These are phyloP conservation scores for Hippocampus zosterae DNA, from an alignment of 2,113 vertebrate genomes.

Conservation along the genomic window DNA sequence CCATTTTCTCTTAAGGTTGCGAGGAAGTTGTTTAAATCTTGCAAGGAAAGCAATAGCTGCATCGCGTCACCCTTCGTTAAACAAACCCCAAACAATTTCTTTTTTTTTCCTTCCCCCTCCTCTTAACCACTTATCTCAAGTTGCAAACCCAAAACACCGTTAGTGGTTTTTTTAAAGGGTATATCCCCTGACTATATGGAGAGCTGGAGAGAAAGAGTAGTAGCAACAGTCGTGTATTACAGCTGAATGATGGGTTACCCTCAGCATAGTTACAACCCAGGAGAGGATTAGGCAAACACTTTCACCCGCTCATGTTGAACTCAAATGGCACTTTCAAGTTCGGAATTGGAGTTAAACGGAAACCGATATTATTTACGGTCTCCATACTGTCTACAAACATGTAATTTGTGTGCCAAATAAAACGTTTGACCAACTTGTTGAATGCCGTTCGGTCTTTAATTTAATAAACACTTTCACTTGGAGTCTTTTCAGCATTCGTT, in stretches of 20 bases:
- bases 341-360: conserved; percentile 41
- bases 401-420: conserved; percentile 52
- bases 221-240: conserved; percentile 50
- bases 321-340: conserved; percentile 30
- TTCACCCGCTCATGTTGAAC: conserved; percentile 37
- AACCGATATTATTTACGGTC: conserved; percentile 47
- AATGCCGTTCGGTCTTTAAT: background rate
- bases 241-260: conserved; percentile 59
- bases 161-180: conserved; percentile 68
- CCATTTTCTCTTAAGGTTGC: conserved; percentile 33
- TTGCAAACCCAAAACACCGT: conserved; percentile 63
- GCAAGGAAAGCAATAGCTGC: conserved; percentile 44
- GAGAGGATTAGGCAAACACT: conserved; percentile 59
- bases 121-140: conserved; percentile 69
- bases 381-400: conserved; percentile 55
- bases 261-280: conserved; percentile 60
- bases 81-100: conserved; percentile 63
- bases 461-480: no score
- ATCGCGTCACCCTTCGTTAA: conserved; percentile 57
- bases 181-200: conserved; percentile 67
- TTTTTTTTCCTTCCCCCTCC: conserved; percentile 8
- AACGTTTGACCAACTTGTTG: conserved; percentile 29
- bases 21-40: conserved; percentile 30
- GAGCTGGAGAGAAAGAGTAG: conserved; percentile 52
- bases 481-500: no score